phyloP scores from a whole-genome alignment of 1,140 invertebrate genomes.

The Macrotrachela quadricornifera region DNA sequence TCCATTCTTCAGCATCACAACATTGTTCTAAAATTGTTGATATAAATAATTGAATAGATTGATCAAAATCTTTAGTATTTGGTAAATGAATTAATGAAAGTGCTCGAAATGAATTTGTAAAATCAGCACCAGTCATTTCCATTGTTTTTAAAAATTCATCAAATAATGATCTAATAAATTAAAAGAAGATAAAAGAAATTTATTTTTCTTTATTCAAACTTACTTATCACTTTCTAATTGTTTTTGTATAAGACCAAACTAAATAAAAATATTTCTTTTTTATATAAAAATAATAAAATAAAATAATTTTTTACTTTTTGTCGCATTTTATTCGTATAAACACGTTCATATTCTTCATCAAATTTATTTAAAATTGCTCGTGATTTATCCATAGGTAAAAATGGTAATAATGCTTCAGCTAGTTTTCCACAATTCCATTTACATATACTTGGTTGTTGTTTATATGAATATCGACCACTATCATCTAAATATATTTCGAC shows the following conservation, averaged over 20 bases:
- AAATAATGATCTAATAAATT: constrained; percentile 24
- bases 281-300: not conserved
- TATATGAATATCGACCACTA: constrained; percentile 35
- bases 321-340: too few species aligned
- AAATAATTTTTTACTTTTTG: not conserved
- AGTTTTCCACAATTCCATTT: constrained; percentile 41
- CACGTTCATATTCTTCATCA: constrained; percentile 3
- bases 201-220: constrained; percentile 10
- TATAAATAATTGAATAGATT: constrained; percentile 11
- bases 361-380: constrained; percentile 9
- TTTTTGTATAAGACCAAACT: constrained; percentile 19
- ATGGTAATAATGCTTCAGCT: constrained; percentile 33
- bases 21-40: constrained; percentile 23
- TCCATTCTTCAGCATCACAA: constrained; percentile 23
- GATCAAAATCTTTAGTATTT: constrained; percentile 12
- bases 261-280: constrained; percentile 11
- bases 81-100: constrained; percentile 32
- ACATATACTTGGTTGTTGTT: constrained; percentile 34
- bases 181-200: too few species aligned
- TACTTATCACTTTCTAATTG: constrained; percentile 14
- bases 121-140: constrained; percentile 40
- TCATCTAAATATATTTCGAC: constrained; percentile 25
- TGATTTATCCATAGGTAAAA: constrained; percentile 29
- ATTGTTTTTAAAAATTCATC: constrained; percentile 39
- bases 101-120: constrained; percentile 40